Evolutionary conservation across 1,140 invertebrate species (phyloP).

Genomic region (Brachionus manjavacas): DNA sequence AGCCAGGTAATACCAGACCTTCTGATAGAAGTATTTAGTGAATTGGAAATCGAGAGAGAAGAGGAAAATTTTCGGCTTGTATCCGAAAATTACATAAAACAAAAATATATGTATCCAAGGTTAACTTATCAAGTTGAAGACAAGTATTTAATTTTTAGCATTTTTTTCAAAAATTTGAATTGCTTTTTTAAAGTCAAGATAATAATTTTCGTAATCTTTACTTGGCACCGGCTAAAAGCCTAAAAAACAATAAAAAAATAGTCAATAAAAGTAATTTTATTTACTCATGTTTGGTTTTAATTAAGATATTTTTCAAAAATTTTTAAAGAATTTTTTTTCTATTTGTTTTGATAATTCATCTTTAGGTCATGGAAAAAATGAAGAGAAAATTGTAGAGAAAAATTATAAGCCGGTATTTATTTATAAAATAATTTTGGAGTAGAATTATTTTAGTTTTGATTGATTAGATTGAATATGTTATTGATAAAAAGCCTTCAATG

Average conservation of each 20-base stretch:
- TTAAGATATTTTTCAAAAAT: not conserved
- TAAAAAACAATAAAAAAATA: not conserved
- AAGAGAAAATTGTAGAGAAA: not conserved
- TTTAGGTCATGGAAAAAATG: not conserved
- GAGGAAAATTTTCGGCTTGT: not conserved
- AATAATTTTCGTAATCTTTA: constrained; percentile 5
- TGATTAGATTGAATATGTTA: not conserved
- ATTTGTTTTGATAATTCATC: not conserved
- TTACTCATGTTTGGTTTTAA: not conserved
- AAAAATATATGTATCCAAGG: not conserved
- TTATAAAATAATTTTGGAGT: not conserved
- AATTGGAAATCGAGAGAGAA: not conserved
- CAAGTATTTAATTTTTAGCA: not conserved
- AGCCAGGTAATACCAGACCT: constrained; percentile 20
- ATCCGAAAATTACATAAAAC: not conserved
- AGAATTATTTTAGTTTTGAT: not conserved
- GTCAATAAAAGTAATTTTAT: not conserved
- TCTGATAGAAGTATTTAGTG: constrained; percentile 10
- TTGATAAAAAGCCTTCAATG: not conserved
- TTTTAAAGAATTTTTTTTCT: not conserved
- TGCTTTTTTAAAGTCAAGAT: not conserved
- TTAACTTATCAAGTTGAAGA: not conserved
- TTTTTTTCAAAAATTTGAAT: not conserved
- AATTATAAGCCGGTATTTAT: not conserved
- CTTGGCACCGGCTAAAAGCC: not conserved